Evolutionary conservation across 2,888 invertebrate genomes (phyloP), one percentile per base, ranked within the genome.

Genomic region (Xestia ashworthii): DNA sequence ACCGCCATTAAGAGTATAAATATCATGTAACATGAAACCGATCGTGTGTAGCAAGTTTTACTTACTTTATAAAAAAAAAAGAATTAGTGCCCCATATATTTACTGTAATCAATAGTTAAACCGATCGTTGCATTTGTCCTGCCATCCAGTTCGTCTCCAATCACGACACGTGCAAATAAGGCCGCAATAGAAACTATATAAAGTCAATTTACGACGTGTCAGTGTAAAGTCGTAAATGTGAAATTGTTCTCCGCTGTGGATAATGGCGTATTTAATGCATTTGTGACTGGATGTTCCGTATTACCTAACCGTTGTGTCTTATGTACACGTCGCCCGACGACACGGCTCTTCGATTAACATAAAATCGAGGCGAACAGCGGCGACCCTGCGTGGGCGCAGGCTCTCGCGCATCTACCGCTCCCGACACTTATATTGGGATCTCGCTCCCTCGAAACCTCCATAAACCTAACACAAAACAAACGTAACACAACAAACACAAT

Each of bases 301-400:
- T 93, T 92, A 92, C 93, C 92, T 90, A 93, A 92, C 92, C 92
- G 92, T 88, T 89, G 84, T 91, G 89, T 90, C 88, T 88, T 86
- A 88, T 90, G 91, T 93, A 92, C 91, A 91, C 91, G 90, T 90
- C 91, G 91, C 84, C 85, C 90, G 89, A 89, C 93, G 95, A 96
- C 96, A 96, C 91, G 96, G 94, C 93, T 96, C 95, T 96, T 96
- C 96, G 96, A 96, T 96, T 96, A 96, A 95, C 96, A 96, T 96
- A 96, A 96, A 96, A 94, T 95, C 92, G 93, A 95, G 91, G 88
- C 92, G 91, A 90, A 89, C 90, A 87, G 84, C 89, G 83, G 85
- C 88, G 89, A 90, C 89, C 89, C 90, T 85, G 95, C 95, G 96
- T 96, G 95, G 96, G 96, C 95, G 96, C 93, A 89, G 84, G 86